Evolutionary conservation across 2,797 vertebrate species (phyloP).

Genomic region (Tauraco hartlaubi): DNA sequence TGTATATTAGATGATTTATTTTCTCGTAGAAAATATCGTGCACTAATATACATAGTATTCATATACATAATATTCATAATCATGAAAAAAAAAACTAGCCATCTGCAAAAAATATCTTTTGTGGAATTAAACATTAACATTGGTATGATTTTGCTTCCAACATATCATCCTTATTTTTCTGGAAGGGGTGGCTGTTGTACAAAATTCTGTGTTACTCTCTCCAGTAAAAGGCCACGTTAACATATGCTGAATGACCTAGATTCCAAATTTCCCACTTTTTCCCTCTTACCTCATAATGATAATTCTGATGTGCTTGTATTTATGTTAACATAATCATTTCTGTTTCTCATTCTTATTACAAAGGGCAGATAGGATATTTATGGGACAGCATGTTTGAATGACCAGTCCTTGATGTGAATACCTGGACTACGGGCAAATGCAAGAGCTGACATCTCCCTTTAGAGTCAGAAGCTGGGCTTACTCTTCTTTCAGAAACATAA

Average conservation of each 20-base stretch:
- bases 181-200: neutral
- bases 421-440: slow-evolving; percentile 1
- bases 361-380: neutral
- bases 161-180: neutral
- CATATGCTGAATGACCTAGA: neutral
- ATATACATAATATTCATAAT: neutral
- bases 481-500: neutral
- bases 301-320: slow-evolving; percentile 43
- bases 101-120: neutral
- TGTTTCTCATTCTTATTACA: neutral
- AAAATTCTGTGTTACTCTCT: neutral
- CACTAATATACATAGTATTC: neutral
- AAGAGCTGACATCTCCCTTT: slow-evolving; percentile 7
- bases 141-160: neutral
- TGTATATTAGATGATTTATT: neutral
- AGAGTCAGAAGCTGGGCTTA: neutral
- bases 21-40: neutral
- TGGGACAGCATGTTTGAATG: slow-evolving; percentile 19
- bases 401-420: slow-evolving; percentile 34
- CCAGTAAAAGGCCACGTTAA: neutral
- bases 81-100: neutral
- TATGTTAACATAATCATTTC: slow-evolving; percentile 9
- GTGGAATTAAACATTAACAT: neutral
- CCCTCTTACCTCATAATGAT: neutral
- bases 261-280: slow-evolving; percentile 12